Conservation (phyloP, 2,888 invertebrate species). For the Dinocampus coccinellae region DNA sequence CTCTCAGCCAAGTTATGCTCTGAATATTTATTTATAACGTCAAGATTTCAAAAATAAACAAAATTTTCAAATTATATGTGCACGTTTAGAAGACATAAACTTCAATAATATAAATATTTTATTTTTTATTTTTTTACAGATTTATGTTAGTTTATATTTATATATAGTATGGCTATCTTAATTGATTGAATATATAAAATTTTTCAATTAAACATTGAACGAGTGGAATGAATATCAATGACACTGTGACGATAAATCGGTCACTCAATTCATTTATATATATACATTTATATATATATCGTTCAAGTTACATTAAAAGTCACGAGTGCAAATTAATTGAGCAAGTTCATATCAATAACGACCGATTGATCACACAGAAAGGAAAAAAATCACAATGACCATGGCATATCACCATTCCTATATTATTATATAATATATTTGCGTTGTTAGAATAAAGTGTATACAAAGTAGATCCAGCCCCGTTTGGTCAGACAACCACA, state of each 20-base stretch:
- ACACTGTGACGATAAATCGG: background rate
- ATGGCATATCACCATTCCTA: background rate
- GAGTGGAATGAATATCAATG: background rate
- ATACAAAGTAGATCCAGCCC: background rate
- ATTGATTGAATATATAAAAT: background rate
- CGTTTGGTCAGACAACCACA: conserved; percentile 23
- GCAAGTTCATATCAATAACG: conserved; percentile 1
- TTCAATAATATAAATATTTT: background rate
- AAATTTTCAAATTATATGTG: no score
- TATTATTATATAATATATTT: background rate
- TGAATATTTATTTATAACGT: background rate
- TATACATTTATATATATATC: no score
- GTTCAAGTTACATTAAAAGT: background rate
- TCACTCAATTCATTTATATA: background rate
- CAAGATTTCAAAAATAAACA: background rate
- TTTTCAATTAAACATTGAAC: background rate
- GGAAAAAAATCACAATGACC: background rate
- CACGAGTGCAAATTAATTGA: conserved; percentile 6
- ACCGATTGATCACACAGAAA: background rate
- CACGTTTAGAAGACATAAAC: background rate
- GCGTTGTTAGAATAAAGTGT: background rate
- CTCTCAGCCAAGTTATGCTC: background rate
- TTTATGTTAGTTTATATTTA: background rate
- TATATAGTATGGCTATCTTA: background rate
- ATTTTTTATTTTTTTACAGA: background rate